phyloP scores from a whole-genome alignment of 2,113 vertebrate genomes.

The Alectura lathami region DNA sequence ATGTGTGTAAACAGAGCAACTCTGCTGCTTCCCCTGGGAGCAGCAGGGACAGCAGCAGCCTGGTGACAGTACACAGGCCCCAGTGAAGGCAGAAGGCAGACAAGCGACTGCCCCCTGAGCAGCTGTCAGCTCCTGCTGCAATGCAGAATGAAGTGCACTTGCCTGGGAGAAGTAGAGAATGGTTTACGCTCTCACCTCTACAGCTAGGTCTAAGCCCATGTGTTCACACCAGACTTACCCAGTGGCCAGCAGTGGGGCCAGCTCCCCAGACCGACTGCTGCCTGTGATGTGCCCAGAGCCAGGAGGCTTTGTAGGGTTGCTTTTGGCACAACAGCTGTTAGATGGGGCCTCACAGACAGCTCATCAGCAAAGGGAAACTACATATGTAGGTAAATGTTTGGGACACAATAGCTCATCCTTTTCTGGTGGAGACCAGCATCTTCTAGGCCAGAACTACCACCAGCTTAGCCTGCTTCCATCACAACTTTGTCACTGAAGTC shows the following conservation, averaged over 20 bases:
- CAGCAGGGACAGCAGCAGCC: background rate
- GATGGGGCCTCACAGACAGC: background rate
- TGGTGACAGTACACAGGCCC: background rate
- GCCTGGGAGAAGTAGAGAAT: background rate
- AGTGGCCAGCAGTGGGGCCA: accelerated
- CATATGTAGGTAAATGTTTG: background rate
- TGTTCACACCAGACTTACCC: background rate
- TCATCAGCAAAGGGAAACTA: background rate
- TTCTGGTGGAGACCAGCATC: background rate
- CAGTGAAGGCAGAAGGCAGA: background rate
- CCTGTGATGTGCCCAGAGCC: background rate
- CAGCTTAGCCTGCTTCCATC: background rate
- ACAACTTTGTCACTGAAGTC: background rate
- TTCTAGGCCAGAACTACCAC: background rate
- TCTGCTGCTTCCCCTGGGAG: background rate
- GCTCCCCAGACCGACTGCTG: too few species aligned
- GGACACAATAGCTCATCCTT: background rate
- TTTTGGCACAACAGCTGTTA: background rate
- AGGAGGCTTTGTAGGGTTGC: background rate
- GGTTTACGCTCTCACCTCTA: background rate
- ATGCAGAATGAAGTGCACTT: background rate
- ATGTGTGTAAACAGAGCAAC: accelerated
- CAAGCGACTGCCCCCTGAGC: background rate
- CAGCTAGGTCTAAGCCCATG: background rate
- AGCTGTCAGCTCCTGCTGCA: background rate